Conservation (phyloP, 2,888 invertebrate genomes). For the Alloscopus bannaensis region DNA sequence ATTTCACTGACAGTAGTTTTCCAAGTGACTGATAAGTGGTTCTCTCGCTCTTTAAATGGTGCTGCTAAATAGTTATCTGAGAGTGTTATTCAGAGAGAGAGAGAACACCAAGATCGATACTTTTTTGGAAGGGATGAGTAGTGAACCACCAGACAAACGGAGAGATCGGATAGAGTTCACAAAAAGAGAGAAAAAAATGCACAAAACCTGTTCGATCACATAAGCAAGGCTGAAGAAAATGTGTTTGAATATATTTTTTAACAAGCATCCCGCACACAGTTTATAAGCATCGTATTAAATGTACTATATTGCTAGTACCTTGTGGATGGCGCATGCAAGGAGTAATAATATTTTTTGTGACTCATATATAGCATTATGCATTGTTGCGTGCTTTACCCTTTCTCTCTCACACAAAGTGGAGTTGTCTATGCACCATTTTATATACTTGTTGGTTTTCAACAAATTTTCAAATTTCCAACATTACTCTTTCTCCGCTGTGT, state of each 20-base stretch:
- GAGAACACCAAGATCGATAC: slow-evolving; percentile 48
- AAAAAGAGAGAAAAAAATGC: slow-evolving; percentile 28
- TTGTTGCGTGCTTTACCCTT: too few species aligned
- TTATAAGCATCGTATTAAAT: slow-evolving; percentile 8
- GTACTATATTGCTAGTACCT: slow-evolving; percentile 27
- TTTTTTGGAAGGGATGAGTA: slow-evolving; percentile 29
- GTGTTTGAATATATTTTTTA: too few species aligned
- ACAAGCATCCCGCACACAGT: too few species aligned
- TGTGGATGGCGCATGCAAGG: slow-evolving; percentile 18
- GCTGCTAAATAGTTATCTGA: slow-evolving; percentile 29
- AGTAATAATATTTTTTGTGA: slow-evolving; percentile 44
- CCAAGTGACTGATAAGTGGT: slow-evolving; percentile 42
- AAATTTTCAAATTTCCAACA: too few species aligned
- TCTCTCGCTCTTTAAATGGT: slow-evolving; percentile 41
- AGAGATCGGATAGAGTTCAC: too few species aligned
- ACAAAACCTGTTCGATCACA: slow-evolving; percentile 28
- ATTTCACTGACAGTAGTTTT: slow-evolving; percentile 43
- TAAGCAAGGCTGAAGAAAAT: too few species aligned
- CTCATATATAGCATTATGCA: slow-evolving; percentile 32
- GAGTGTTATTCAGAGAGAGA: slow-evolving; percentile 4
- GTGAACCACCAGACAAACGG: too few species aligned
- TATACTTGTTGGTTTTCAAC: too few species aligned
- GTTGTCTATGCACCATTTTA: too few species aligned
- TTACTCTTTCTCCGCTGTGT: too few species aligned
- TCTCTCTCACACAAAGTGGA: too few species aligned